phyloP scores from a whole-genome alignment of 1,140 invertebrate genomes.

The Caenorhabditis remanei region DNA sequence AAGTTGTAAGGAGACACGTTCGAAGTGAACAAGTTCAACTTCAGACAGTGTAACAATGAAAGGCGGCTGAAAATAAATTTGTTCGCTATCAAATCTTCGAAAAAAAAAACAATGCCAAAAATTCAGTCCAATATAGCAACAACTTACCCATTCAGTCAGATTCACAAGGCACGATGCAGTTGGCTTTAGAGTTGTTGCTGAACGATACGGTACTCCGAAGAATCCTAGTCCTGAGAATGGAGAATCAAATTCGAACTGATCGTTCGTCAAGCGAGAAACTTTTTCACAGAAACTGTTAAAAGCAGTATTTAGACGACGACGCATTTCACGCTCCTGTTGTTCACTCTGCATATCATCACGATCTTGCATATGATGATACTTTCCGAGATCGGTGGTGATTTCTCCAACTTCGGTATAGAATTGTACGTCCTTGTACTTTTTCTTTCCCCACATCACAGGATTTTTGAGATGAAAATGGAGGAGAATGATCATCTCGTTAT shows the following conservation, averaged over 20 bases:
- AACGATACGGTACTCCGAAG: slow-evolving; percentile 95
- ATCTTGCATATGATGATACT: slow-evolving; percentile 99
- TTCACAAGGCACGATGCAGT: slow-evolving; percentile 96
- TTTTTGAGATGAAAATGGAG: slow-evolving; percentile 98
- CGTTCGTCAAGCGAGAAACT: slow-evolving; percentile 93
- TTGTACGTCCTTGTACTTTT: slow-evolving; percentile 88
- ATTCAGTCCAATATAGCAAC: no score
- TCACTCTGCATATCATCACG: slow-evolving; percentile 97
- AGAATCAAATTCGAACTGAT: slow-evolving; percentile 97
- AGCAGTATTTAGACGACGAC: slow-evolving; percentile 94
- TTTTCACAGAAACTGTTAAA: slow-evolving; percentile 99
- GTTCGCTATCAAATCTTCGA: background rate
- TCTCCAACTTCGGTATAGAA: slow-evolving; percentile 99
- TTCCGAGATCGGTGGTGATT: slow-evolving; percentile 98
- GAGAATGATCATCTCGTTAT: slow-evolving; percentile 99
- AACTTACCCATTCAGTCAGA: slow-evolving; percentile 91
- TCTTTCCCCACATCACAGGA: slow-evolving; percentile 99
- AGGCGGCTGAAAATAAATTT: slow-evolving; percentile 84
- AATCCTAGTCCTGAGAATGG: slow-evolving; percentile 97
- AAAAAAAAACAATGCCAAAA: no score
- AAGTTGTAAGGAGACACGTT: slow-evolving; percentile 96
- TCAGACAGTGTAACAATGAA: slow-evolving; percentile 98
- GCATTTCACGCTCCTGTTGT: slow-evolving; percentile 92
- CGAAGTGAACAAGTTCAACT: slow-evolving; percentile 97
- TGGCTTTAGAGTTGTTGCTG: slow-evolving; percentile 94